phyloP scores from a whole-genome alignment of 2,888 invertebrate species.

The Melanotus villosus region DNA sequence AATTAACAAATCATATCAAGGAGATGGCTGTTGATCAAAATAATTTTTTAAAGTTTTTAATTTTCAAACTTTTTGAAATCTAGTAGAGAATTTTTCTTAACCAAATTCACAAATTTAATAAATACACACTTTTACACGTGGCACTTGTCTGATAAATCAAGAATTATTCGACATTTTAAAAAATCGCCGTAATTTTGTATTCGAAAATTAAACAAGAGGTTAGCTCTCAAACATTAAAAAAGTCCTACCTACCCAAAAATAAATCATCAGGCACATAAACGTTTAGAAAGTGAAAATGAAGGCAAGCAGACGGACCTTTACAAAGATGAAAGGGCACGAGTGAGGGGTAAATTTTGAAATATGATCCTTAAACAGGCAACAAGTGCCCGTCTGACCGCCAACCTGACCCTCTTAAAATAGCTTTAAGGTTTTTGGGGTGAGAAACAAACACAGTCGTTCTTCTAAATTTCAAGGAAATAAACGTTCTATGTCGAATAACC shows the following conservation, averaged over 20 bases:
- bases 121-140: too few relatives aligned
- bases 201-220: too few relatives aligned
- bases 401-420: slow-evolving; percentile 30
- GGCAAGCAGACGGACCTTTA: not conserved
- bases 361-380: slow-evolving; percentile 30
- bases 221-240: too few relatives aligned
- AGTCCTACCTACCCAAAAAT: not conserved
- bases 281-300: slow-evolving; percentile 15
- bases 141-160: too few relatives aligned
- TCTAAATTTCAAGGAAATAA: not conserved
- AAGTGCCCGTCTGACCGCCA: slow-evolving; percentile 32
- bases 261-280: not conserved
- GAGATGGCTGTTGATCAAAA: too few relatives aligned
- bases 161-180: too few relatives aligned
- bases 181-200: too few relatives aligned
- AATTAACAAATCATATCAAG: too few relatives aligned
- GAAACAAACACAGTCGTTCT: not conserved
- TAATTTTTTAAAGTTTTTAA: too few relatives aligned
- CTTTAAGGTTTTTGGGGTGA: slow-evolving; percentile 10
- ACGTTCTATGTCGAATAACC: not conserved
- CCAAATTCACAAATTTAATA: too few relatives aligned
- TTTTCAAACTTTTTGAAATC: too few relatives aligned
- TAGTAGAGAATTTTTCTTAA: too few relatives aligned
- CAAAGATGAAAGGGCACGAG: slow-evolving; percentile 23
- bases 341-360: slow-evolving; percentile 7